Evolutionary conservation across 1,140 invertebrate species (phyloP).

Genomic region (Semibalanus balanoides): DNA sequence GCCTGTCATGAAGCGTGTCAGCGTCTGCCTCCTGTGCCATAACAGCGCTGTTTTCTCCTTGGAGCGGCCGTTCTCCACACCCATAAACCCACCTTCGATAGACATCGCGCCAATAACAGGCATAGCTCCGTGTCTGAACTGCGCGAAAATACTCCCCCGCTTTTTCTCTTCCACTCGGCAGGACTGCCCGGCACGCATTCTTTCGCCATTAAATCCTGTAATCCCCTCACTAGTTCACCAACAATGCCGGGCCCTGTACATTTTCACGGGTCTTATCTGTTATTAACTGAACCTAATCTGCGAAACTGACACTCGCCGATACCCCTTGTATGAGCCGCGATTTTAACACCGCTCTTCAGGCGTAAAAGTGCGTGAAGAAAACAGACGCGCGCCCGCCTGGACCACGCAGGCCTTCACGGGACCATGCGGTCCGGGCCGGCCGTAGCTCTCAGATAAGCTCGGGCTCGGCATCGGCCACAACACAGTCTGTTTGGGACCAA

Average conservation of each 20-base stretch:
- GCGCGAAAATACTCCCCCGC: background rate
- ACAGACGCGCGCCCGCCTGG: background rate
- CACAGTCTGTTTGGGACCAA: background rate
- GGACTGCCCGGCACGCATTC: background rate
- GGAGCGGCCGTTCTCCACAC: background rate
- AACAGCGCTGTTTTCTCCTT: background rate
- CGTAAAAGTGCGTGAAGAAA: background rate
- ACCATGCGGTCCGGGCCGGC: background rate
- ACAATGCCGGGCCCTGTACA: background rate
- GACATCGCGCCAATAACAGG: background rate
- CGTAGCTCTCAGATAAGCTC: background rate
- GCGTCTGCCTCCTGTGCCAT: too few relatives aligned
- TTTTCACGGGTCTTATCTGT: background rate
- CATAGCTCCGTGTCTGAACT: background rate
- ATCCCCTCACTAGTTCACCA: background rate
- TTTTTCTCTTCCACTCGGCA: background rate
- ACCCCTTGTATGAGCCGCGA: background rate
- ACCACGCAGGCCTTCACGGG: too few relatives aligned
- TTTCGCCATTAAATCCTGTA: background rate
- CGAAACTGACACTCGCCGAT: background rate
- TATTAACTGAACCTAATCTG: constrained; percentile 1
- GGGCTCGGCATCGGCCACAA: background rate
- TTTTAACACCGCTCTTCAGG: background rate
- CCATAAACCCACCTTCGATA: background rate
- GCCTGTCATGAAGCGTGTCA: too few relatives aligned